A percentile compares a stretch with the other conserved stretches of the same genome.
Conservation (phyloP, 2,888 invertebrate genomes). For the Cacoxenus indagator region DNA sequence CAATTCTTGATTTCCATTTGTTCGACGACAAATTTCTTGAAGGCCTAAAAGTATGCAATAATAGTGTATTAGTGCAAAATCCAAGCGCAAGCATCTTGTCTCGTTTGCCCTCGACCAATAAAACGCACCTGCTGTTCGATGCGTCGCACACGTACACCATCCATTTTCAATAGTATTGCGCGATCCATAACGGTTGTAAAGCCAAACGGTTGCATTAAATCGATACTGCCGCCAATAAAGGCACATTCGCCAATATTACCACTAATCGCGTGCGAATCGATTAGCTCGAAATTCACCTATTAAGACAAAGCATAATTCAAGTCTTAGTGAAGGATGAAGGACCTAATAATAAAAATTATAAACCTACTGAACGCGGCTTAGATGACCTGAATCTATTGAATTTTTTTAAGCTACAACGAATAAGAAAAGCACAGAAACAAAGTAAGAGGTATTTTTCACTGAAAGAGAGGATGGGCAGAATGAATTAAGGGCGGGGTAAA, state of each 20-base stretch:
- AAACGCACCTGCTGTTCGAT: slow-evolving; percentile 73
- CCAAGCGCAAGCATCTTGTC: too few relatives aligned
- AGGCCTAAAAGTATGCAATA: slow-evolving; percentile 72
- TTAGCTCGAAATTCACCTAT: slow-evolving; percentile 72
- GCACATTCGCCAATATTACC: slow-evolving; percentile 80
- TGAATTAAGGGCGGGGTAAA: too few relatives aligned
- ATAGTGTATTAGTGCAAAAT: too few relatives aligned
- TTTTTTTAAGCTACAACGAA: background rate
- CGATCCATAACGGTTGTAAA: slow-evolving; percentile 80
- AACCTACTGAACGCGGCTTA: too few relatives aligned
- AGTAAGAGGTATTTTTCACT: too few relatives aligned
- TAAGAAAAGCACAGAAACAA: background rate
- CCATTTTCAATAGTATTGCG: slow-evolving; percentile 76
- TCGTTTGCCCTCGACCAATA: too few relatives aligned
- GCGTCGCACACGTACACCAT: slow-evolving; percentile 74
- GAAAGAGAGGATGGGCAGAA: too few relatives aligned
- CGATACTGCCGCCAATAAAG: slow-evolving; percentile 76
- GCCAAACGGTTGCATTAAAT: slow-evolving; percentile 78
- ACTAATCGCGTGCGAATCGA: slow-evolving; percentile 77
- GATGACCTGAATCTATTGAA: background rate
- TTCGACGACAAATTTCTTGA: slow-evolving; percentile 83
- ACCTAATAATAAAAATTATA: too few relatives aligned
- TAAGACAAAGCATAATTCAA: too few relatives aligned
- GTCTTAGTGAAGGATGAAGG: too few relatives aligned
- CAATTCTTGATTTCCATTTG: slow-evolving; percentile 78